A percentile compares a stretch with the other conserved stretches of the same genome.
Conservation (phyloP, 1,140 invertebrate species). For the Rhopalosiphum padi region DNA sequence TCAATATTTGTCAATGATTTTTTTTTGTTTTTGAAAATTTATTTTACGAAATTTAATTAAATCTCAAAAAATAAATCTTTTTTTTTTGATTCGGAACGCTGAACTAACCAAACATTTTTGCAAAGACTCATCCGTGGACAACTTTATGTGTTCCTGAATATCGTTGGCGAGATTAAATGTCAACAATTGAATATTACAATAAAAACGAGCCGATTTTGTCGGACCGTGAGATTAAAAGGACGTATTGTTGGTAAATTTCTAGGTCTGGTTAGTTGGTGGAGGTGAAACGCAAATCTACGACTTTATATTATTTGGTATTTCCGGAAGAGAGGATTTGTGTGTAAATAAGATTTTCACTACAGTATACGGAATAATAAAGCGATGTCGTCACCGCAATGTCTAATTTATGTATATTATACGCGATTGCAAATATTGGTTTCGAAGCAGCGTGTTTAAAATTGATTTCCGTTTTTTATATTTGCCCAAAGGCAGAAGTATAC, state of each 20-base stretch:
- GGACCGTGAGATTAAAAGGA: conserved; percentile 2
- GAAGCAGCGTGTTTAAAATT: background rate
- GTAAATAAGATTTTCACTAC: background rate
- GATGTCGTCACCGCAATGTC: background rate
- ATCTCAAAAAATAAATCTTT: too few species aligned
- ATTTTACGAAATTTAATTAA: background rate
- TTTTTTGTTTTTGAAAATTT: background rate
- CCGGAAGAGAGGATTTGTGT: background rate
- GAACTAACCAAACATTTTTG: background rate
- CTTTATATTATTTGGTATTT: background rate
- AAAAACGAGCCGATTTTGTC: background rate
- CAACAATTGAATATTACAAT: background rate
- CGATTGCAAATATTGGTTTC: background rate
- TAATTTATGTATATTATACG: background rate
- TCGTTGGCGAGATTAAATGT: background rate
- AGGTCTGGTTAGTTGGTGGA: background rate
- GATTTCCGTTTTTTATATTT: background rate
- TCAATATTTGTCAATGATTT: too few species aligned
- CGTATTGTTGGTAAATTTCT: background rate
- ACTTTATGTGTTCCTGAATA: too few species aligned
- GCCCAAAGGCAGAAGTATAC: background rate
- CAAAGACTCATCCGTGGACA: too few species aligned
- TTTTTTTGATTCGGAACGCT: too few species aligned
- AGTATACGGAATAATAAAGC: background rate
- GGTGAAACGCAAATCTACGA: background rate